These are phyloP conservation scores for Pissodes strobi DNA, from an alignment of 1,140 invertebrate species.

Conservation along the genomic window DNA sequence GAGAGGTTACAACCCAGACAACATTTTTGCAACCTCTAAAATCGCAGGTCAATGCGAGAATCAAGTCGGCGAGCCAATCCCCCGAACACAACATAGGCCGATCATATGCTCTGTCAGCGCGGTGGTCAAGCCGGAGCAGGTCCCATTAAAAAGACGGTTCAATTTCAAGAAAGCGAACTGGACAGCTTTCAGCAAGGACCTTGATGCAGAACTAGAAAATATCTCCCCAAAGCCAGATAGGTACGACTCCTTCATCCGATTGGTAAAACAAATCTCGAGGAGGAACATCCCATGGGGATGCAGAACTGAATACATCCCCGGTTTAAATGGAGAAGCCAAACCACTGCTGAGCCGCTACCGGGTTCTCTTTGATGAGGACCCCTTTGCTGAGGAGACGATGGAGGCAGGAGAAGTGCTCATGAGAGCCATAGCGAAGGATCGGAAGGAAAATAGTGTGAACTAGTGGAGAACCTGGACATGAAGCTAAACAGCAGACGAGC, in stretches of 20 bases:
- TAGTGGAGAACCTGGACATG: no score
- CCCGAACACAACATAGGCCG: neutral
- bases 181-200: neutral
- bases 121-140: neutral
- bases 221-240: neutral
- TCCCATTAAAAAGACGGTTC: neutral
- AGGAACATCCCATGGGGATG: neutral
- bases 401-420: neutral
- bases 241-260: no score
- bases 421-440: no score
- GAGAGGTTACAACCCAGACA: no score
- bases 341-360: neutral
- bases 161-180: constrained; percentile 5
- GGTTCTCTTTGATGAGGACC: neutral
- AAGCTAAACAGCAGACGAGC: no score
- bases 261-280: no score
- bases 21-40: no score
- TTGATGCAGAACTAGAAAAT: neutral
- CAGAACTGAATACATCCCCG: no score
- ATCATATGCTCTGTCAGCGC: neutral
- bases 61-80: no score
- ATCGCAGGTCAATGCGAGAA: no score
- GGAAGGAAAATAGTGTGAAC: no score
- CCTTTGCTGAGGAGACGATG: neutral
- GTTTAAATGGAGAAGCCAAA: neutral